Evolutionary conservation across 1,140 invertebrate species (phyloP).

Genomic region (Microvelia longipes): DNA sequence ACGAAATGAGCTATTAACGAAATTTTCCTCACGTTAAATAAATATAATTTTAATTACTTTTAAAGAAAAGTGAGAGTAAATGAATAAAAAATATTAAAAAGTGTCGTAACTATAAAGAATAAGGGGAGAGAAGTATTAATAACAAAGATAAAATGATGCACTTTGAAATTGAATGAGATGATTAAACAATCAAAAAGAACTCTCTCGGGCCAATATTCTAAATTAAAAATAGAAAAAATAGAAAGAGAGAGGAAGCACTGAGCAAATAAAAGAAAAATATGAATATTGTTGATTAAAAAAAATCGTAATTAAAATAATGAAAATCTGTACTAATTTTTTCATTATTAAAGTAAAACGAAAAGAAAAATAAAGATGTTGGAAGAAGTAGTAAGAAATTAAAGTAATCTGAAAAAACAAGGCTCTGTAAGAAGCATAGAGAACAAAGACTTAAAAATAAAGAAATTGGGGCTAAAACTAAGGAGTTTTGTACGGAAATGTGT

Average conservation of each 20-base stretch:
- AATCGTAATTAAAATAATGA: not conserved
- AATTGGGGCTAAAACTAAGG: not conserved
- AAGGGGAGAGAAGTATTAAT: no score
- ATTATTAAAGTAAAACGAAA: not conserved
- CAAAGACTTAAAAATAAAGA: not conserved
- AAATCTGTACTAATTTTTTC: not conserved
- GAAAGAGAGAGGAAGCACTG: not conserved
- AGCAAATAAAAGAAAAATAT: not conserved
- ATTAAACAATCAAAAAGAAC: no score
- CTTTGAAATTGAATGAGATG: no score
- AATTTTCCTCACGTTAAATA: no score
- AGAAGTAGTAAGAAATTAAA: not conserved
- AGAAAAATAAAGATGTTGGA: not conserved
- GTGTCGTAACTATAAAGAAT: no score
- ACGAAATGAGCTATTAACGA: no score
- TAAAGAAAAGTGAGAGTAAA: no score
- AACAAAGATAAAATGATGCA: no score
- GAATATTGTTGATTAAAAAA: not conserved
- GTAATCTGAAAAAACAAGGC: not conserved
- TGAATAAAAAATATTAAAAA: no score
- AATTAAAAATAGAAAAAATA: not conserved
- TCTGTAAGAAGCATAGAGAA: not conserved
- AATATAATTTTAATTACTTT: no score
- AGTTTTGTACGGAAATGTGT: not conserved
- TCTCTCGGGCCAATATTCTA: not conserved